Base-by-base conservation (phyloP, 30 jellyfish, hydroid and myxozoan species). In the Hydractinia echinata region DNA sequence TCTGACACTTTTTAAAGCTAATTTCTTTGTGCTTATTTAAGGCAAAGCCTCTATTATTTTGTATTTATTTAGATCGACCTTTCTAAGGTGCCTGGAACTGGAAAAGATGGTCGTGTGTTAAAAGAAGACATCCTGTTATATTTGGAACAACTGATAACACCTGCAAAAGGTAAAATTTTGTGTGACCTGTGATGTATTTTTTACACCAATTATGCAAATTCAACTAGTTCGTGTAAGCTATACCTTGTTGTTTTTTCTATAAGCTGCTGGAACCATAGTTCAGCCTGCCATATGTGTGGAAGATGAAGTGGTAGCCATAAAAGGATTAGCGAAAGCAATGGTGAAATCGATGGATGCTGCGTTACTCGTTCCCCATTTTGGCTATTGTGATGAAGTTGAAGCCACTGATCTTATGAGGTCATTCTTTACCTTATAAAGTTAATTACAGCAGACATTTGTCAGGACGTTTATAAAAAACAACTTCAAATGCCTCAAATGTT, bases 311-410 rank as follows among this genome's bases (percentile, higher is more conserved):
- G 95, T 76, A 67, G 83, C 95, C 53, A 69, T 93, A 39, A 84
- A 82, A 39, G 96, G 95, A 10, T 58, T 93, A 30, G 73, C 84
- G 53, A 93, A 93, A 55, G 99, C 96, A 15, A 93, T 93, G 99
- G 91, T 93, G 53, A 93, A 93, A 76, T 64, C 95, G 8, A 93
- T 93, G 99, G 79, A 80, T 4, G 88, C 79, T 61, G 92, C 99
- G 48, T 68, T 93, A 54, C 69, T 53, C 53, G 88, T 93, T 50
- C 99, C 99, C 20, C 99, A 93, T 56, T 93, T 93, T 89, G 96
- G 96, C 18, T 88, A 85, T 52, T 87, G 96, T 84, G 99, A 93
- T 87, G 99, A 93, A 84, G 85, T 93, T 54, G 85, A 79, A 53
- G 89, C 84, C 10, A 89, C 95, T 51, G 66, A 94, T 5, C 83